These are phyloP conservation scores for Polymixis flavicincta DNA, from an alignment of 2,888 invertebrate species.

Conservation along the genomic window DNA sequence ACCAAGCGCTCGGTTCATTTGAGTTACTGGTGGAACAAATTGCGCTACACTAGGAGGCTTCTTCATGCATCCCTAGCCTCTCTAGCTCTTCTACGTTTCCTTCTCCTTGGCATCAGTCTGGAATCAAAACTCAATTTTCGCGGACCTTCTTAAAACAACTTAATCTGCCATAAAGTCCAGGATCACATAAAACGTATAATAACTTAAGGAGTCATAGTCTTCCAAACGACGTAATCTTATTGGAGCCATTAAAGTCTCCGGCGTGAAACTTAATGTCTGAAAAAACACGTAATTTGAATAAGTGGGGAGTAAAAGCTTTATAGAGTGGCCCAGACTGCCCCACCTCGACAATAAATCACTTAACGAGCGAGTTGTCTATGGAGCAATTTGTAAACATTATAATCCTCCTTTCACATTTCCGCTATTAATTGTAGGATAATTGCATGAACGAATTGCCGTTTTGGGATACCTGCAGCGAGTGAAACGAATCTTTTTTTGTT, in stretches of 20 bases:
- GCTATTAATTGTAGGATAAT: slow-evolving; percentile 72
- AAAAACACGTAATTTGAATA: slow-evolving; percentile 63
- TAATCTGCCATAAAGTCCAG: slow-evolving; percentile 42
- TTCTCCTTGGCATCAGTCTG: neutral
- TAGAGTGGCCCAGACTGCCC: slow-evolving; percentile 46
- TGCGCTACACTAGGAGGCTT: too few species aligned
- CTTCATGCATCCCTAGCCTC: too few species aligned
- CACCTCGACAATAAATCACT: slow-evolving; percentile 68
- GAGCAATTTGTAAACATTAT: slow-evolving; percentile 73
- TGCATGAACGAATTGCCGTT: slow-evolving; percentile 67
- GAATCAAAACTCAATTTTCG: slow-evolving; percentile 28
- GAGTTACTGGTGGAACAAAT: too few species aligned
- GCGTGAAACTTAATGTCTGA: slow-evolving; percentile 55
- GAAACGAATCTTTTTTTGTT: slow-evolving; percentile 23
- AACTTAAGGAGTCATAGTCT: slow-evolving; percentile 49
- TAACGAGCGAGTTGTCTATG: slow-evolving; percentile 65
- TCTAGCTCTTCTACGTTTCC: neutral
- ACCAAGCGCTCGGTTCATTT: too few species aligned
- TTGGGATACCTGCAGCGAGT: slow-evolving; percentile 62
- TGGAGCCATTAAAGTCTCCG: slow-evolving; percentile 53
- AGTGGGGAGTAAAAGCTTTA: slow-evolving; percentile 58
- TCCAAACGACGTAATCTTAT: slow-evolving; percentile 47
- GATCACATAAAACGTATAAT: slow-evolving; percentile 52
- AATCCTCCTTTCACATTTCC: slow-evolving; percentile 71
- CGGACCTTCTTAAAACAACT: slow-evolving; percentile 24